Base-by-base conservation (phyloP, 2,888 invertebrate species). In the Arge pagana region DNA sequence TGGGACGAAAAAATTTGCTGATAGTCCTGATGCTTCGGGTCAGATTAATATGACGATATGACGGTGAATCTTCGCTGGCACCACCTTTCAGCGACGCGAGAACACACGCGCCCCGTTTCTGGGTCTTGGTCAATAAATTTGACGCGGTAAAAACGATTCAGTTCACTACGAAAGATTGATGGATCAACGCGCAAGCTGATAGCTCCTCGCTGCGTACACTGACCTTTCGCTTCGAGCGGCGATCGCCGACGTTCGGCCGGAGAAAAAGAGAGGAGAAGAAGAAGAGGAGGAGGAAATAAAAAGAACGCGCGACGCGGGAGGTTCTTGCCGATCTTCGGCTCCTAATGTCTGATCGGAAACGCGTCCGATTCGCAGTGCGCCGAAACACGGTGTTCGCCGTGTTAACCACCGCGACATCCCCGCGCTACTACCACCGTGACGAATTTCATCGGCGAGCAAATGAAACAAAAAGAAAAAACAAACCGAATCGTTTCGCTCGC, bases 161-260 rank as follows among this genome's bases (percentile, higher is more conserved):
- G 60, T 64, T 61, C 60, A 62, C 64, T 68, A 67, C 65, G 64
- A 63, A 62, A 70, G 68, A 69, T 69, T 70, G 68, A 68, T 69
- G 70, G 65, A 70, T 15, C 63, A 60, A 67, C 67, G 65, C 67
- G 62, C 57, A 63, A 68, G 66, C 65, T 67, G 68, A 67, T 68
- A 66, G 66, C 58, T 59, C 60, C 57, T 58, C 62, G 58, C 52
- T 52, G 66, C 63, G 66, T 23, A 35, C 45, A 66, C 66, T 64
- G 66, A 63, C 61, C 68, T 63, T 65, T 69, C 63, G 62, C 63
- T 59, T 37, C 49, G 60, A 66, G 65, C 65, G 67, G 66, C 62
- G 66, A 68, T 67, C 64, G 63, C 68, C 57, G 58, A 58, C 55
- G 57, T 64, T n/a, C n/a, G n/a, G n/a, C n/a, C n/a, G n/a, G n/a